A percentile compares a stretch with the other conserved stretches of the same genome.
Conservation (phyloP, 2,888 invertebrate genomes). For the Sericinus montela region DNA sequence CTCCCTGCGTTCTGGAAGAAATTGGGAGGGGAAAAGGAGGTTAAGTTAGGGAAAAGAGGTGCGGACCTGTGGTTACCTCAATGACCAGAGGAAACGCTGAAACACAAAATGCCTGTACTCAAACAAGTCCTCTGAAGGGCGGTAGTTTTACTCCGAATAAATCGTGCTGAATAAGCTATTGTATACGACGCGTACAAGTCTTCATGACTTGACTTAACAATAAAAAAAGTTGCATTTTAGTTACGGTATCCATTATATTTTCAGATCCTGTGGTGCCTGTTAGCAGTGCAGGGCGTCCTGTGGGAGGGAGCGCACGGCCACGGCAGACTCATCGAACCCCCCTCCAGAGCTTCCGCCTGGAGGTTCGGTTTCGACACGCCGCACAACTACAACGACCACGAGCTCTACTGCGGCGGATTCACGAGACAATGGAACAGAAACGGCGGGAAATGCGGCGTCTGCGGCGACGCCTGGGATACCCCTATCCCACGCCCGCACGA, state of each 20-base stretch:
- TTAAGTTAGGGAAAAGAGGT: too few relatives aligned
- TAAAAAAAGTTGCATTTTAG: too few relatives aligned
- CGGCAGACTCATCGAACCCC: slow-evolving; percentile 90
- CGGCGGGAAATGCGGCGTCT: slow-evolving; percentile 91
- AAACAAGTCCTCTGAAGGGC: too few relatives aligned
- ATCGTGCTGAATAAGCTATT: too few relatives aligned
- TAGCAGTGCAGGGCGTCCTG: slow-evolving; percentile 42
- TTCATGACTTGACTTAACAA: too few relatives aligned
- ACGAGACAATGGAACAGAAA: slow-evolving; percentile 90
- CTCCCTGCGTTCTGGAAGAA: too few relatives aligned
- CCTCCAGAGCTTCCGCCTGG: slow-evolving; percentile 93
- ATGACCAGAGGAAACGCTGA: too few relatives aligned
- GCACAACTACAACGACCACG: slow-evolving; percentile 93
- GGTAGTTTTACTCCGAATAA: too few relatives aligned
- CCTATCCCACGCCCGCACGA: slow-evolving; percentile 87
- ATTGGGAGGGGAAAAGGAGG: too few relatives aligned
- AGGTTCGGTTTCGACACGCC: slow-evolving; percentile 93
- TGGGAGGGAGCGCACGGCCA: slow-evolving; percentile 76
- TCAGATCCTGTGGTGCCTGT: slow-evolving; percentile 60
- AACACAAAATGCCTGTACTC: too few relatives aligned
- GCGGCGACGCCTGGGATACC: slow-evolving; percentile 91
- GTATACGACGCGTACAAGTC: too few relatives aligned
- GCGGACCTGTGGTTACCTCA: too few relatives aligned
- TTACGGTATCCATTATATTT: slow-evolving; percentile 23
- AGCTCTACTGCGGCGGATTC: slow-evolving; percentile 92